Conservation (phyloP, 2,888 invertebrate genomes). For the Thecophora atra region DNA sequence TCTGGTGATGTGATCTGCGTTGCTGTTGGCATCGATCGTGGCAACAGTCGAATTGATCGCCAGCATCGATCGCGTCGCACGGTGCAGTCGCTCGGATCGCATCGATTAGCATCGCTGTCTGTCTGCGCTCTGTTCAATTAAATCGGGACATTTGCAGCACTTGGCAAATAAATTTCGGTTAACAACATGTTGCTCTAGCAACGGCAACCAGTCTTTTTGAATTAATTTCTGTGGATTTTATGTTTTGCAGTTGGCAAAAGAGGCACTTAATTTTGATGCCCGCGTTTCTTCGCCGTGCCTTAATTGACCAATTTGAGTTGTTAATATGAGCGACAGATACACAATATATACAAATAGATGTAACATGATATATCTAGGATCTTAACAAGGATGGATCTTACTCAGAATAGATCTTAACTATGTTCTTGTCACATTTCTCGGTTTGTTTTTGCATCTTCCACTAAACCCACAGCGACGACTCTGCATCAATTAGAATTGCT, state of each 20-base stretch:
- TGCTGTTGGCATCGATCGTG: conserved; percentile 30
- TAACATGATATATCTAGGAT: too few relatives aligned
- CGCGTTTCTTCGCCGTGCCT: too few relatives aligned
- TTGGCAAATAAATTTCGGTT: conserved; percentile 29
- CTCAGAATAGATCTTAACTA: too few relatives aligned
- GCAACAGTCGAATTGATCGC: conserved; percentile 6
- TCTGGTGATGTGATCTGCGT: conserved; percentile 19
- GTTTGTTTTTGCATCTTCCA: background rate
- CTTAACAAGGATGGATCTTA: too few relatives aligned
- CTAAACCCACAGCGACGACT: background rate
- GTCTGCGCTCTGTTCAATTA: conserved; percentile 3
- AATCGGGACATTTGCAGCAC: background rate
- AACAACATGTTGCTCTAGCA: conserved; percentile 8
- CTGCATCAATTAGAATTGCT: background rate
- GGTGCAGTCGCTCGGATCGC: background rate
- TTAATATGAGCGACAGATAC: too few relatives aligned
- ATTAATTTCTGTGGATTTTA: too few relatives aligned
- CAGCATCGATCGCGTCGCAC: conserved; percentile 10
- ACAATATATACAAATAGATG: too few relatives aligned
- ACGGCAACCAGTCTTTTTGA: background rate
- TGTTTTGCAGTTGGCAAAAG: too few relatives aligned
- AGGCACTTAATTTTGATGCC: too few relatives aligned
- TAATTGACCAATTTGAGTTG: too few relatives aligned
- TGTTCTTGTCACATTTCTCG: too few relatives aligned
- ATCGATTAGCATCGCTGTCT: conserved; percentile 4